Evolutionary conservation across 2,797 vertebrate species (phyloP).

Genomic region (Crocodylus rhombifer): DNA sequence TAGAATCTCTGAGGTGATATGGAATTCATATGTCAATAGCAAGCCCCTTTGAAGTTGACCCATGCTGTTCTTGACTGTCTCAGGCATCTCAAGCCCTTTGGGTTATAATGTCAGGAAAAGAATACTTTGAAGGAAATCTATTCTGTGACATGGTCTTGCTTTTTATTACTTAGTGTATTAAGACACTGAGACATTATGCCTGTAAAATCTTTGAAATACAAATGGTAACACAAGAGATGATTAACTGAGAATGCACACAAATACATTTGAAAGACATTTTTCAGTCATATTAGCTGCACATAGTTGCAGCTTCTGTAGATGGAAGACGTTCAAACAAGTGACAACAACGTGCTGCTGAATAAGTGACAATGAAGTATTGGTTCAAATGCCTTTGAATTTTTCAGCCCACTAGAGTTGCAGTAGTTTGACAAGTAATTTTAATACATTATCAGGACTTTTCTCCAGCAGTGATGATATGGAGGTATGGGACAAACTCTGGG

Average conservation of each 20-base stretch:
- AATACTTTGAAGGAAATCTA: background rate
- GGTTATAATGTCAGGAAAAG: background rate
- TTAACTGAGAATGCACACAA: background rate
- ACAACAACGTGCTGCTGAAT: background rate
- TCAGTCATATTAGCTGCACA: background rate
- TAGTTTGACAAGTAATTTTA: background rate
- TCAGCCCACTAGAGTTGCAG: background rate
- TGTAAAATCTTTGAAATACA: background rate
- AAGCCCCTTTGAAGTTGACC: conserved; percentile 83
- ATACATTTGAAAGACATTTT: background rate
- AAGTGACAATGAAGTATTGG: no score
- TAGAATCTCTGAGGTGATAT: conserved; percentile 79
- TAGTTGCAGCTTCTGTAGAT: background rate
- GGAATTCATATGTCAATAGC: conserved; percentile 57
- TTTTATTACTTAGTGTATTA: background rate
- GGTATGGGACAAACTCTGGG: background rate
- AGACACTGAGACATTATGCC: background rate
- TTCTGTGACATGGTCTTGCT: background rate
- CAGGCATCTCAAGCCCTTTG: conserved; percentile 58
- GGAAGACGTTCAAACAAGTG: background rate
- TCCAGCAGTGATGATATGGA: background rate
- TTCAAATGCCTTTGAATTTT: background rate
- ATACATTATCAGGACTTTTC: background rate
- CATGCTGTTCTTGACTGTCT: conserved; percentile 71
- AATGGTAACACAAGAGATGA: background rate